Evolutionary conservation across 1,140 invertebrate species (phyloP).

Genomic region (Pogonognathellus flavescens): DNA sequence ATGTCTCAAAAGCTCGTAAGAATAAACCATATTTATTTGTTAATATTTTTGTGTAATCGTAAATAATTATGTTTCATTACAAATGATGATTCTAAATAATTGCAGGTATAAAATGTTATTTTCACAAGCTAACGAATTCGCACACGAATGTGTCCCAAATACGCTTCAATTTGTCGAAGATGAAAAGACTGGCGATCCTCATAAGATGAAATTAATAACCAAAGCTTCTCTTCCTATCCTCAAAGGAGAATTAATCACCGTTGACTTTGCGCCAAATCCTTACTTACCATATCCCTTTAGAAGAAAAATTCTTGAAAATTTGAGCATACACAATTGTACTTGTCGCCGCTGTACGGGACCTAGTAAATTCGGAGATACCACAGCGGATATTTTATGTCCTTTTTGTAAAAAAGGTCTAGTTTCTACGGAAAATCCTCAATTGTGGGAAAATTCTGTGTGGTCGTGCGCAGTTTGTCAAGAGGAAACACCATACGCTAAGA

Average conservation of each 20-base stretch:
- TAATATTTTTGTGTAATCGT: neutral
- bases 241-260: slow-evolving; percentile 58
- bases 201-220: slow-evolving; percentile 54
- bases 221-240: slow-evolving; percentile 61
- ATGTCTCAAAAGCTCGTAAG: slow-evolving; percentile 60
- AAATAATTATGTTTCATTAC: neutral
- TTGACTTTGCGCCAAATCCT: slow-evolving; percentile 63
- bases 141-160: slow-evolving; percentile 64
- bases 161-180: slow-evolving; percentile 62
- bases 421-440: slow-evolving; percentile 44
- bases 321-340: slow-evolving; percentile 57
- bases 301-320: slow-evolving; percentile 52
- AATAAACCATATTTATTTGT: neutral
- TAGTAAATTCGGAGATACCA: slow-evolving; percentile 37
- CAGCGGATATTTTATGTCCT: slow-evolving; percentile 57
- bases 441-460: slow-evolving; percentile 63
- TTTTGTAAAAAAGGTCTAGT: slow-evolving; percentile 55
- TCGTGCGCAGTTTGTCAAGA: slow-evolving; percentile 61
- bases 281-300: slow-evolving; percentile 58
- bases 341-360: slow-evolving; percentile 61
- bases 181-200: slow-evolving; percentile 34
- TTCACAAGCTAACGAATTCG: slow-evolving; percentile 54
- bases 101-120: slow-evolving; percentile 64
- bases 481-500: slow-evolving; percentile 54
- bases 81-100: slow-evolving; percentile 14